Evolutionary conservation across 2,888 invertebrate species (phyloP).

Genomic region (Sinhomidia bicolor): DNA sequence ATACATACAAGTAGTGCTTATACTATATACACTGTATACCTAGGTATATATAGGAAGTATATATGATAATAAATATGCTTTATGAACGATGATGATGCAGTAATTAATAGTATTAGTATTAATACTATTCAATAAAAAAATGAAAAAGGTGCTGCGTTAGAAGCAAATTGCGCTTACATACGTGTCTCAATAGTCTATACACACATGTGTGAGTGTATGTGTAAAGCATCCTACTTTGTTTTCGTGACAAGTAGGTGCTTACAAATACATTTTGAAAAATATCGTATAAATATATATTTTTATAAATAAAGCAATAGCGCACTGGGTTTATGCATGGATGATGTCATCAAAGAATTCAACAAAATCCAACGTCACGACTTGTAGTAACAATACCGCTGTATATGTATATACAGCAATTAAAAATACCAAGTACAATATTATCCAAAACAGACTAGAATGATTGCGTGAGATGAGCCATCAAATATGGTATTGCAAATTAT

Average conservation of each 20-base stretch:
- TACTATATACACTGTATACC: too few species aligned
- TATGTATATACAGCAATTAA: not conserved
- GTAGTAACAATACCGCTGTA: not conserved
- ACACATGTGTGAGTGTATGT: not conserved
- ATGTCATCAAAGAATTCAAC: not conserved
- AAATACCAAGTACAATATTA: not conserved
- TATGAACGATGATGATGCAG: not conserved
- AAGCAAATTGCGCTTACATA: too few species aligned
- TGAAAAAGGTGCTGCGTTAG: too few species aligned
- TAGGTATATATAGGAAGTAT: too few species aligned
- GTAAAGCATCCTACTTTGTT: not conserved
- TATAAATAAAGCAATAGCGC: not conserved
- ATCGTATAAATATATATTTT: not conserved
- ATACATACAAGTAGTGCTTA: too few species aligned
- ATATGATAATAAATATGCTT: not conserved
- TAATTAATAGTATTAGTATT: not conserved
- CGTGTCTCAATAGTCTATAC: not conserved
- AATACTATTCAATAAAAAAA: too few species aligned
- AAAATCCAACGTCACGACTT: not conserved
- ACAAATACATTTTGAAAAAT: not conserved
- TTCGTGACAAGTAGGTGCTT: not conserved
- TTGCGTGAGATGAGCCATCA: too few species aligned
- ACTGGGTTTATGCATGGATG: not conserved
- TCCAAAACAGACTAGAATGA: not conserved
- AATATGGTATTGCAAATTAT: too few species aligned